Conservation (phyloP, 1,140 invertebrate genomes). For the Homarus americanus region DNA sequence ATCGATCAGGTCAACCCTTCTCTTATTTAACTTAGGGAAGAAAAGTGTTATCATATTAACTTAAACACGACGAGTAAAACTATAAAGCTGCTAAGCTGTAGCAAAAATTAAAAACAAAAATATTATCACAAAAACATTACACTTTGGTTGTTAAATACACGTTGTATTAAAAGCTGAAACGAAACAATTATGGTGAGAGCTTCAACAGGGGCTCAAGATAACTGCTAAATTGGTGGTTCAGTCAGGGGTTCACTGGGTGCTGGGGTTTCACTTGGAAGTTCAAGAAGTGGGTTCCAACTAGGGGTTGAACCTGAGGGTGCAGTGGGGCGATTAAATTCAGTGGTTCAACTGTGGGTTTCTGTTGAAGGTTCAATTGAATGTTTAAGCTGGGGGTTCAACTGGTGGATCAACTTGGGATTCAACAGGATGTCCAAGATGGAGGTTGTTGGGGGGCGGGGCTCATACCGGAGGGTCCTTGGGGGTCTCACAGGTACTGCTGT, state of each 20-base stretch:
- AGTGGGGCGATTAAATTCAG: not conserved
- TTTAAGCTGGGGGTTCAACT: not conserved
- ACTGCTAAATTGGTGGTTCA: no score
- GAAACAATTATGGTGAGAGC: not conserved
- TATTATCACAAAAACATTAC: no score
- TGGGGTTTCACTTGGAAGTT: no score
- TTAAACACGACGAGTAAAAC: not conserved
- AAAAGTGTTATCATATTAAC: not conserved
- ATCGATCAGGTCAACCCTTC: not conserved
- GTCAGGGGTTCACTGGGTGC: no score
- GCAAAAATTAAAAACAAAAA: not conserved
- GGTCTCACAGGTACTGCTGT: not conserved
- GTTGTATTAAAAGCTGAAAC: not conserved
- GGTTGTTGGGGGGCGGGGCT: not conserved
- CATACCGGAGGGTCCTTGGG: conserved; percentile 29
- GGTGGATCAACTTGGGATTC: no score
- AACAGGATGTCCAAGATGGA: no score
- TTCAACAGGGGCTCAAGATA: no score
- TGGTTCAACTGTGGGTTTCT: not conserved
- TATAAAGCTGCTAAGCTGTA: not conserved
- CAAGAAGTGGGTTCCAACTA: no score
- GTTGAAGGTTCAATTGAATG: not conserved
- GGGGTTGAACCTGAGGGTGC: no score
- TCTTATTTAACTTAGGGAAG: not conserved
- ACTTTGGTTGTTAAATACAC: not conserved